Evolutionary conservation across 2,113 vertebrate genomes (phyloP).

Genomic region (Gnathonemus echidnorhynchus): DNA sequence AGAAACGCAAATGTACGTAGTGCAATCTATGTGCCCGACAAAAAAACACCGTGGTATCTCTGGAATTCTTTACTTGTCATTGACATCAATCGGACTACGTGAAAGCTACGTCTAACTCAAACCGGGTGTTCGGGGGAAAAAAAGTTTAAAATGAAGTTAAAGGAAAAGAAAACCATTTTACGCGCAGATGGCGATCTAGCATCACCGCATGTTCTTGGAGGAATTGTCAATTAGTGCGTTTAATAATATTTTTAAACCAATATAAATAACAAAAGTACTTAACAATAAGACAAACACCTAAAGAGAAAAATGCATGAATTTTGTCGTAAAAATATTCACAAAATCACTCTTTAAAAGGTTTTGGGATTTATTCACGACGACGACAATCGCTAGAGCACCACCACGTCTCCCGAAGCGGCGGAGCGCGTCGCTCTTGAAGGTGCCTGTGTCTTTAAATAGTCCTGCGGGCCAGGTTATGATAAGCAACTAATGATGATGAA

Average conservation of each 20-base stretch:
- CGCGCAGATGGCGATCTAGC: background rate
- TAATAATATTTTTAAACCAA: background rate
- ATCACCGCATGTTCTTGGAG: background rate
- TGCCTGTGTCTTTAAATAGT: constrained; percentile 24
- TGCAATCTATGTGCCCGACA: background rate
- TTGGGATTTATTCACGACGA: background rate
- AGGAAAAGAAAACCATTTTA: background rate
- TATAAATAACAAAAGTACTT: background rate
- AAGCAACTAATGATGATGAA: constrained; percentile 28
- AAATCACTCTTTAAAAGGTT: background rate
- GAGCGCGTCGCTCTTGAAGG: background rate
- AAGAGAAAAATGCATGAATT: background rate
- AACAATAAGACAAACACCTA: background rate
- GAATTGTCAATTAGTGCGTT: background rate
- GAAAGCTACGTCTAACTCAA: constrained; percentile 15
- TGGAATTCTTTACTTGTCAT: constrained; percentile 20
- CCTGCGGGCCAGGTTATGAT: constrained; percentile 19
- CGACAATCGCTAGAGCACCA: background rate
- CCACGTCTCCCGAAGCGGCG: background rate
- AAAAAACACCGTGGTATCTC: background rate
- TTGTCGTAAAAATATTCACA: background rate
- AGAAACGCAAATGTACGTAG: background rate
- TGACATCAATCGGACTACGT: background rate
- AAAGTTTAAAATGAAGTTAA: constrained; percentile 7
- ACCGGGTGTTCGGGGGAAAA: background rate